A percentile compares a stretch with the other conserved stretches of the same genome.
These are phyloP conservation scores for Lithophane ornitopus DNA, from an alignment of 2,888 invertebrate genomes.

Conservation along the genomic window DNA sequence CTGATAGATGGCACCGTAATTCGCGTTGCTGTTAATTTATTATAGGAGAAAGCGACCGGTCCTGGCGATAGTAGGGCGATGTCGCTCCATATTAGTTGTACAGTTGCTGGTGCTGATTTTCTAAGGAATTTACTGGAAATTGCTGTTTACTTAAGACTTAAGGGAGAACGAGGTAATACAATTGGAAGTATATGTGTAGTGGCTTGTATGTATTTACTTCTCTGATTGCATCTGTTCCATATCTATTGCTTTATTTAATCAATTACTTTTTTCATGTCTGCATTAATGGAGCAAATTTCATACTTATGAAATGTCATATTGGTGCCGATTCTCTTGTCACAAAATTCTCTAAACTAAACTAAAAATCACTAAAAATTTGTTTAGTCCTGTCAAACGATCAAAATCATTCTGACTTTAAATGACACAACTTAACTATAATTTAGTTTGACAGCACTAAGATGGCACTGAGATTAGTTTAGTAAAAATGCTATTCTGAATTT, in stretches of 20 bases:
- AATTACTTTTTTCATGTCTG: background rate
- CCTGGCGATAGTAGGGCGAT: constrained; percentile 63
- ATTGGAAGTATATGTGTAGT: constrained; percentile 22
- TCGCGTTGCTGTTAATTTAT: constrained; percentile 61
- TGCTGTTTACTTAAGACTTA: constrained; percentile 36
- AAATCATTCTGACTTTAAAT: too few relatives aligned
- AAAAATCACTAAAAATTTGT: too few relatives aligned
- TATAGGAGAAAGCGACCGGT: constrained; percentile 73
- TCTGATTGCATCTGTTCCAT: constrained; percentile 9
- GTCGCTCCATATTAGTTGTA: constrained; percentile 75
- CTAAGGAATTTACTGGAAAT: constrained; percentile 58
- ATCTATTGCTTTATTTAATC: too few relatives aligned
- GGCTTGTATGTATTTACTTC: background rate
- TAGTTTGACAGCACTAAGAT: too few relatives aligned
- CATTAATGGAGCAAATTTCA: background rate
- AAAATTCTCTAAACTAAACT: too few relatives aligned
- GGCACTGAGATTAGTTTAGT: too few relatives aligned
- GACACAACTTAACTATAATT: too few relatives aligned
- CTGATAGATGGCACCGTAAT: constrained; percentile 59
- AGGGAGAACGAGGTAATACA: constrained; percentile 25
- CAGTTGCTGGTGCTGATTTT: constrained; percentile 57
- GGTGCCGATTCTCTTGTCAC: too few relatives aligned
- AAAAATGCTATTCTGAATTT: too few relatives aligned
- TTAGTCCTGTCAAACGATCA: too few relatives aligned
- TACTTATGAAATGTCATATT: too few relatives aligned